Evolutionary conservation across 2,797 vertebrate genomes (phyloP), one percentile per base, ranked within the genome.

Genomic region (Gymnothorax reevesii): DNA sequence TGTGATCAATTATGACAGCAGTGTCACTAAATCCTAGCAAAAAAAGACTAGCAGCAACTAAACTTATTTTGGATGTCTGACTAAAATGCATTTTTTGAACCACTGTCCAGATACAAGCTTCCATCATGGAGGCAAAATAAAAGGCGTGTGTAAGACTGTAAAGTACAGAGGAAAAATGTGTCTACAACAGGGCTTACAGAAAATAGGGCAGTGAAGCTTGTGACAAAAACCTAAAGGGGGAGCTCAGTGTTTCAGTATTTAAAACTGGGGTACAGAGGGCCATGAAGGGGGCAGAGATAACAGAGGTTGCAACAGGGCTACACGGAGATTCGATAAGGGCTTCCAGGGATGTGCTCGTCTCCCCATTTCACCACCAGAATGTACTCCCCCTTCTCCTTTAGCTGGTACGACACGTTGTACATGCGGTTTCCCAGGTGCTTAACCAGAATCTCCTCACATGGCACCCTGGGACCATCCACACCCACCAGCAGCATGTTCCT

Each of bases 401-500:
- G 91, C 88, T 94, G 90, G 91, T 96, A 96, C 87, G 93, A 94
- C 83, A 96, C 91, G 0, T 89, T 95, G 90, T 95, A 96, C 57
- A 94, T 91, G 27, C 94, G 93, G 87, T 92, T 94, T 69, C 96
- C 95, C 89, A 95, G 84, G 20, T 96, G 95, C 88, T 95, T 96
- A 84, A 96, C 94, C 85, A 96, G 87, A 62, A 96, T 93, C 88
- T 95, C 94, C 88, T 96, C 95, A 6, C 96, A 96, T 20, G 95
- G 96, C 0, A 93, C 87, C 55, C 93, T 94, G 0, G 95, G 95
- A 12, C 95, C 95, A 0, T 95, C 95, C 4, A 96, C 95, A 0
- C 95, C 95, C 20, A 96, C 95, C 89, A 96, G 91, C 84, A 96
- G 92, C 93, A 96, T 95, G 89, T 95, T 96, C 89, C 93, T 94